Evolutionary conservation across 2,888 invertebrate species (phyloP).

Genomic region (Sepiola atlantica): DNA sequence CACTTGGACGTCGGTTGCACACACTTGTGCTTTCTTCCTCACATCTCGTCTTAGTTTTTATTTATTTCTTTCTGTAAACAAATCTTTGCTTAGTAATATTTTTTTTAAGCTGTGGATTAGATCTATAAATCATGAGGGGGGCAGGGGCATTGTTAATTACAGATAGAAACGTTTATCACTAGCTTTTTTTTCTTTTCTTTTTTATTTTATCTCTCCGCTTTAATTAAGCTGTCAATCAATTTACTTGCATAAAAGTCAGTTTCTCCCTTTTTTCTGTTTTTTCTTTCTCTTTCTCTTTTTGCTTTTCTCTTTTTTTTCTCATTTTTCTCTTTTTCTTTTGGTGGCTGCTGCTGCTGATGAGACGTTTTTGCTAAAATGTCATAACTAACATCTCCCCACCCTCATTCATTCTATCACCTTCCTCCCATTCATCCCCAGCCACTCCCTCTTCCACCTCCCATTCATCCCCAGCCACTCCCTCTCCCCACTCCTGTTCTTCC

Average conservation of each 20-base stretch:
- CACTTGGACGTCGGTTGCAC: no score
- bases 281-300: no score
- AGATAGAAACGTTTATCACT: neutral
- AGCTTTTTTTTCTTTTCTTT: no score
- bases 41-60: neutral
- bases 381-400: neutral
- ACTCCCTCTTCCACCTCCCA: no score
- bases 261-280: no score
- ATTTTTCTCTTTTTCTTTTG: neutral
- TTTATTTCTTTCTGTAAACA: neutral
- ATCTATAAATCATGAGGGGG: no score
- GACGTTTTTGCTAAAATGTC: neutral
- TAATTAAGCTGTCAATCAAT: constrained; percentile 32
- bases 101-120: no score
- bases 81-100: neutral
- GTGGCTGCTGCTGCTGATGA: neutral
- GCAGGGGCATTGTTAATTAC: neutral
- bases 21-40: neutral
- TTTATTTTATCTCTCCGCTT: neutral
- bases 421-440: no score
- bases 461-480: no score
- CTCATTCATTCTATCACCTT: no score
- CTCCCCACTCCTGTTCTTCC: no score
- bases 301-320: no score
- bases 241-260: neutral